Conservation (phyloP, 1,140 invertebrate species). For the Mycetomoellerius zeteki region DNA sequence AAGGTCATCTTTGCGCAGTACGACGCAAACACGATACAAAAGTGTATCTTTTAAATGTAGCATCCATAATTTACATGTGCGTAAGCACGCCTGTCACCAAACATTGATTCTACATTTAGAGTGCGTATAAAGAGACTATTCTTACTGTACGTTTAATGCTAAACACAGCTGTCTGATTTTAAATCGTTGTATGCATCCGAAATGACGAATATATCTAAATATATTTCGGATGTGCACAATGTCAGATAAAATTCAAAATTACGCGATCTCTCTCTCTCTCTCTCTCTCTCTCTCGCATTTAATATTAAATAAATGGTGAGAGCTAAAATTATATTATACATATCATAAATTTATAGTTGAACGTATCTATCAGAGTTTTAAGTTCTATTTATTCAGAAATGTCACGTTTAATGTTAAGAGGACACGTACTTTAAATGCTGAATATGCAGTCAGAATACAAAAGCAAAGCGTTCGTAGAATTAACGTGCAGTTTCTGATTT, state of each 20-base stretch:
- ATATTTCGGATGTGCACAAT: neutral
- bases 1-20: slow-evolving; percentile 12
- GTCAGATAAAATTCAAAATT: neutral
- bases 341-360: neutral
- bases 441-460: neutral
- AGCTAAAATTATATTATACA: neutral
- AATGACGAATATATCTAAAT: neutral
- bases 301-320: neutral
- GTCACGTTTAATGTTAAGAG: neutral
- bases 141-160: neutral
- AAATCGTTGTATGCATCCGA: neutral
- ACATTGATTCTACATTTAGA: slow-evolving; percentile 39
- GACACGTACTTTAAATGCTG: neutral
- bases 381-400: neutral
- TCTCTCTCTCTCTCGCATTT: too few species aligned
- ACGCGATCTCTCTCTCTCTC: too few species aligned
- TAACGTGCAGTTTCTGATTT: slow-evolving; percentile 8
- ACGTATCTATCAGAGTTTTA: neutral
- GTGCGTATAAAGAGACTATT: slow-evolving; percentile 10
- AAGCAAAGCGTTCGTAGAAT: neutral
- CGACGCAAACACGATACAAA: slow-evolving; percentile 21
- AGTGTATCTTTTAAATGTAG: neutral
- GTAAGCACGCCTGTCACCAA: slow-evolving; percentile 26
- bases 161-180: slow-evolving; percentile 25
- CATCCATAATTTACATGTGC: slow-evolving; percentile 5